Base-by-base conservation (phyloP, 2,113 vertebrate species). In the Seriola rivoliana region DNA sequence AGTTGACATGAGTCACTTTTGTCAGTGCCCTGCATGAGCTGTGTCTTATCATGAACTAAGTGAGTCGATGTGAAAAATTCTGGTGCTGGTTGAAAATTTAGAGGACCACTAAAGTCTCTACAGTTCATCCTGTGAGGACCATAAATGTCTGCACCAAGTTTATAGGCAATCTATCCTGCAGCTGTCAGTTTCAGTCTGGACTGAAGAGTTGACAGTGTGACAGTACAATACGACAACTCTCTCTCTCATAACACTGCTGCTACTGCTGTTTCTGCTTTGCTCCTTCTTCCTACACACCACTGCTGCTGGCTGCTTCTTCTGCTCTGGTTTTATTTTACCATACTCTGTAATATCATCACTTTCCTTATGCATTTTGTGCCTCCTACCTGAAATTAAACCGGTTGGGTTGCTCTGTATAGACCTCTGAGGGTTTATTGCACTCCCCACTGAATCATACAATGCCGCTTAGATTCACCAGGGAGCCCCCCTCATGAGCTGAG, bases 351-450 rank as follows among this genome's bases (percentile, higher is more conserved):
- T 75, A 17, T 9, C n/a, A 23, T 81, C 4, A 9, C 23, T 67
- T 66, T 78, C n/a, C n/a, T 12, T 63, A 44, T 50, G 29, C 12
- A 4, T 50, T 25, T 40, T 52, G 29, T 64, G 19, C 71, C 25
- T 72, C n/a, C 42, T 29, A 29, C 29, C 29, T 29, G 29, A 29
- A 29, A 29, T 29, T 29, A 29, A 29, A 29, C 29, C 29, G 29
- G 29, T 29, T 29, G 29, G 29, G 29, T 29, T 29, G 29, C 29
- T 29, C 52, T 64, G 57, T 52, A 21, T 8, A 44, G 60, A 25
- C 50, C 65, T 11, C 36, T 55, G 9, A 11, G 58, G 75, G 64
- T 59, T 82, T 70, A 64, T 58, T 65, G 65, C 52, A 70, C 48
- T 75, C 52, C 58, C 32, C 9, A 5, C 23, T 67, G 46, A 65